Evolutionary conservation across 35 echinoderm and acorn worm genomes (phyloP), one percentile per base, ranked within the genome.

Genomic region (Chiridota heheva): DNA sequence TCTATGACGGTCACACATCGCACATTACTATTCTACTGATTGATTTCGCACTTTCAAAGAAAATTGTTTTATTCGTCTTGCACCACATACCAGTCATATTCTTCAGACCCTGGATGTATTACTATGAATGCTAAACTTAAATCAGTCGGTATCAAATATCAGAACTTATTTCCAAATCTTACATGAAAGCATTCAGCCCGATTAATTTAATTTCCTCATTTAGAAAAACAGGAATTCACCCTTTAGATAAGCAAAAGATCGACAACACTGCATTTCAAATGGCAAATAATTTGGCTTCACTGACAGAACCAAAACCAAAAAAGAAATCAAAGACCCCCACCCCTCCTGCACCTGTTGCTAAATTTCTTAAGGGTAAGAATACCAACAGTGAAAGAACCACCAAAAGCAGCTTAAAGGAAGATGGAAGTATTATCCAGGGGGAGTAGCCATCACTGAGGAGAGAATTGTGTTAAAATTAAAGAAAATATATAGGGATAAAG

Each of bases 1-100:
- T 88, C 32, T 88, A 88, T 40, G 86, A 81, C 35, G 45, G 86
- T 16, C 86, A 81, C 51, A 72, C 37, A 49, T 49, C 72, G 39
- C 58, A 66, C 47, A 85, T 75, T 36, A 45, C 69, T 22, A 31
- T 74, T 32, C 37, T 34, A 16, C 34, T 60, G 46, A 60, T 77
- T 22, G 47, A 76, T 24, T 85, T 38, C 53, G 82, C 82, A 28
- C 68, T 22, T 6, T 17, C 63, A 4, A 22, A 53, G n/a, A 44
- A 67, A 36, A 42, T 85, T 5, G 16, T 84, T 32, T 38, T 72
- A 6, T 84, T 73, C 34, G 44, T 84, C 44, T 35, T 84, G 17
- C 82, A 1, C 42, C 82, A 33, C 82, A 84, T 28, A 84, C 44
- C 4, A 84, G 67, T 8, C 82, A 84, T 31, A 34, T 72, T 35